Conservation (phyloP, 1,140 invertebrate genomes). For the Gerris buenoi region DNA sequence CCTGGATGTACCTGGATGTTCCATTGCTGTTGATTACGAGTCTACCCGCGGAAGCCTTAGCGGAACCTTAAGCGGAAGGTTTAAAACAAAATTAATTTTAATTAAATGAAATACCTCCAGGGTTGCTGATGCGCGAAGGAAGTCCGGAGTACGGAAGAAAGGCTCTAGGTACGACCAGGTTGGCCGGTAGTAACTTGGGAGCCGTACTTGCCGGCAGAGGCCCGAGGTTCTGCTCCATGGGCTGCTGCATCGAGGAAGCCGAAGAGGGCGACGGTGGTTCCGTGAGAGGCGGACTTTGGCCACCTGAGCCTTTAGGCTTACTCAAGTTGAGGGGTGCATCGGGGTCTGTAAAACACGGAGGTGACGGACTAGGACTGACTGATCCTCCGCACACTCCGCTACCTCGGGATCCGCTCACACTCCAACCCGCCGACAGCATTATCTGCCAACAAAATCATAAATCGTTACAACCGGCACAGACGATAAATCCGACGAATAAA, state of each 20-base stretch:
- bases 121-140: constrained; percentile 34
- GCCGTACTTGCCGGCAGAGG: constrained; percentile 40
- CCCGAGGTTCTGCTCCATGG: constrained; percentile 29
- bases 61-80: too few relatives aligned
- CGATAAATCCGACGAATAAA: too few relatives aligned
- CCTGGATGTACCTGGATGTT: too few relatives aligned
- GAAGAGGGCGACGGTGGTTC: constrained; percentile 24
- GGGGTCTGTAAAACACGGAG: constrained; percentile 40
- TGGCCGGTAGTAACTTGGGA: constrained; percentile 39
- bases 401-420: constrained; percentile 28
- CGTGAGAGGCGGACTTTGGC: constrained; percentile 32
- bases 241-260: constrained; percentile 17
- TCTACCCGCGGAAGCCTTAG: too few relatives aligned
- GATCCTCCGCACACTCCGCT: constrained; percentile 5
- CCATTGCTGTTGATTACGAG: too few relatives aligned
- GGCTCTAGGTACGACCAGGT: constrained; percentile 38
- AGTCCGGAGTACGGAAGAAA: constrained; percentile 43
- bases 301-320: constrained; percentile 53
- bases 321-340: constrained; percentile 76
- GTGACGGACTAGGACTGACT: constrained; percentile 28
- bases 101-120: neutral
- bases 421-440: constrained; percentile 32
- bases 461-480: neutral
- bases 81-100: neutral
- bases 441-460: constrained; percentile 21